Evolutionary conservation across 2,113 vertebrate species (phyloP).

Genomic region (Sialia sialis): DNA sequence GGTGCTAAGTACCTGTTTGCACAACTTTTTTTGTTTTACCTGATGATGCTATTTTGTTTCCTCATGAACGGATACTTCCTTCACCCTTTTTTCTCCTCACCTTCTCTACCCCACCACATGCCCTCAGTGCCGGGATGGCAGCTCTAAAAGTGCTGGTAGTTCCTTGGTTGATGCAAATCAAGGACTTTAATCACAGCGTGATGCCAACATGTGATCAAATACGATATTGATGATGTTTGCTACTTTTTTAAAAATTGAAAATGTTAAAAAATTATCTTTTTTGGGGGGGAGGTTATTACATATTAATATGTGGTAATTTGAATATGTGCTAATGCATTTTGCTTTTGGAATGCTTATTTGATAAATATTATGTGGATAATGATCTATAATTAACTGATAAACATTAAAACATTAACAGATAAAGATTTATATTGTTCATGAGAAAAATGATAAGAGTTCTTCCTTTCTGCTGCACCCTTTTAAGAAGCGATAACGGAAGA

Average conservation of each 20-base stretch:
- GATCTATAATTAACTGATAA: conserved; percentile 57
- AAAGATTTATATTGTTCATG: conserved; percentile 32
- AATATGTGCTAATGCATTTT: not conserved
- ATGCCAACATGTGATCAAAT: conserved; percentile 18
- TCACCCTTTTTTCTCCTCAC: not conserved
- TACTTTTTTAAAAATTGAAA: not conserved
- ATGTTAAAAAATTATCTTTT: not conserved
- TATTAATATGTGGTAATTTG: not conserved
- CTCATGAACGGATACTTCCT: not conserved
- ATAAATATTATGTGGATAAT: conserved; percentile 21
- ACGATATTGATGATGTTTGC: not conserved
- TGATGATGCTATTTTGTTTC: not conserved
- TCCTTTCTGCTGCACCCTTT: not conserved
- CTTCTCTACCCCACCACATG: not conserved
- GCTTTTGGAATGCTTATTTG: conserved; percentile 27
- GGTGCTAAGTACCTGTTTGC: not conserved
- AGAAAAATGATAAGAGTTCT: not conserved
- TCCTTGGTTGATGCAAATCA: not conserved
- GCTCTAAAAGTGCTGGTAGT: not conserved
- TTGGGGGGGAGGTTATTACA: not conserved
- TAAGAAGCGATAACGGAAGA: not conserved
- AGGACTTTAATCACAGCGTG: not conserved
- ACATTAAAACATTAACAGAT: conserved; percentile 25
- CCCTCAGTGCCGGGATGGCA: not conserved
- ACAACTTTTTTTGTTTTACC: not conserved